Conservation (phyloP, 1,140 invertebrate genomes). For the Dicyema japonicum region DNA sequence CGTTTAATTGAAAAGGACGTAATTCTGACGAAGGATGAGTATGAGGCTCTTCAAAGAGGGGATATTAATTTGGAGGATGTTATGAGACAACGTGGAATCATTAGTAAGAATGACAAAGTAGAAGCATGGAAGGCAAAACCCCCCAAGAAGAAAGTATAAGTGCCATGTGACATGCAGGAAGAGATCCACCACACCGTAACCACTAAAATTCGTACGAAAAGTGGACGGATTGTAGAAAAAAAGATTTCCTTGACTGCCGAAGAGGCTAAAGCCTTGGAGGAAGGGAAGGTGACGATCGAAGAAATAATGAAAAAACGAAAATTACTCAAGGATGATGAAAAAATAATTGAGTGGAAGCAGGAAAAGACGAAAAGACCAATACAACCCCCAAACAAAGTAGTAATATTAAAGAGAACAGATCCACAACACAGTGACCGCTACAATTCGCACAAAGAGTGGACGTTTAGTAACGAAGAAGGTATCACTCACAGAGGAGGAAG, state of each 20-base stretch:
- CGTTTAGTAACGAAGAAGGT: slow-evolving; percentile 13
- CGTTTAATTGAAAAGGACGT: slow-evolving; percentile 11
- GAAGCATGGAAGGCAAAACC: slow-evolving; percentile 6
- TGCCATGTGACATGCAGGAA: too few species aligned
- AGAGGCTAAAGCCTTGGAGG: slow-evolving; percentile 12
- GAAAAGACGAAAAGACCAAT: too few species aligned
- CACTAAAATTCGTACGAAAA: slow-evolving; percentile 16
- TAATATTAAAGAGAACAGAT: too few species aligned
- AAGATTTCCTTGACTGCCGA: slow-evolving; percentile 13
- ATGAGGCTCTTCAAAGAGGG: slow-evolving; percentile 5
- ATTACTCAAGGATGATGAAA: slow-evolving; percentile 1
- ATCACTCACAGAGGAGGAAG: slow-evolving; percentile 16
- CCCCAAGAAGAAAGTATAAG: too few species aligned
- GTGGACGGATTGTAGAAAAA: slow-evolving; percentile 12
- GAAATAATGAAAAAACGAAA: slow-evolving; percentile 1
- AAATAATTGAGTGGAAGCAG: slow-evolving; percentile 1
- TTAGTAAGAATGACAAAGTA: slow-evolving; percentile 9
- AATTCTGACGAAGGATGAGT: slow-evolving; percentile 14
- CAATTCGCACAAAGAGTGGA: slow-evolving; percentile 15
- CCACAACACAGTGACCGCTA: slow-evolving; percentile 15
- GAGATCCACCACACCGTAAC: slow-evolving; percentile 17
- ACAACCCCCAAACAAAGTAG: slow-evolving; percentile 1
- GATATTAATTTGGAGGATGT: not conserved
- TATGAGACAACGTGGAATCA: not conserved
- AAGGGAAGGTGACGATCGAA: slow-evolving; percentile 6